Percentiles rank a stretch among this genome's conserved stretches.
phyloP scores from a whole-genome alignment of 2,888 invertebrate genomes.

The Halocaridina rubra region DNA sequence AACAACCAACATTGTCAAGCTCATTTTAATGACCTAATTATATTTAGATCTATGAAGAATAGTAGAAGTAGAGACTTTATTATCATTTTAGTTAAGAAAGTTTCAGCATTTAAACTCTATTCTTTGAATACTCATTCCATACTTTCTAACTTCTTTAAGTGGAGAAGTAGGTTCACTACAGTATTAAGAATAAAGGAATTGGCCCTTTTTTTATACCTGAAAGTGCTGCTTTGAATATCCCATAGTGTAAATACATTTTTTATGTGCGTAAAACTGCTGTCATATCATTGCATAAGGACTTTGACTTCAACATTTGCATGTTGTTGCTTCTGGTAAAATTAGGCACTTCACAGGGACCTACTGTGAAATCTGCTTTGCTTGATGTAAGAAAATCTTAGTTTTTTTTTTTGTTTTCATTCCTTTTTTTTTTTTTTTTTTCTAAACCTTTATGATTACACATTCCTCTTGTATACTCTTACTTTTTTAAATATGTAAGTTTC shows the following conservation, averaged over 20 bases:
- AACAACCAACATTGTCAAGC: no score
- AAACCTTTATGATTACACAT: background rate
- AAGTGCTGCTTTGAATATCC: background rate
- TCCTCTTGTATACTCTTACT: no score
- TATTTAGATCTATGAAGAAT: background rate
- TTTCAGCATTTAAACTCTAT: background rate
- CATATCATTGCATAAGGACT: background rate
- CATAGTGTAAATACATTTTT: background rate
- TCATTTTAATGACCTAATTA: background rate
- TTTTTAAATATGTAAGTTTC: no score
- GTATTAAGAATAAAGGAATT: conserved; percentile 12
- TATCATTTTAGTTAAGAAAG: background rate
- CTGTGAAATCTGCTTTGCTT: background rate
- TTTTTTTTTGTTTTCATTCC: background rate
- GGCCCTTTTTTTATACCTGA: conserved; percentile 10
- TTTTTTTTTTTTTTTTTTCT: background rate
- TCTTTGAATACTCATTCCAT: conserved; percentile 40
- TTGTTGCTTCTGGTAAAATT: conserved; percentile 6
- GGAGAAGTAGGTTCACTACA: background rate
- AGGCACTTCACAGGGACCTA: background rate
- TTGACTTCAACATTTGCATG: background rate
- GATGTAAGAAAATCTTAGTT: background rate
- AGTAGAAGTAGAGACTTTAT: conserved; percentile 4
- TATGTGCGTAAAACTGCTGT: background rate
- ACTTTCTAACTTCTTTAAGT: background rate